Evolutionary conservation across 1,140 invertebrate genomes (phyloP).

Genomic region (Schlechtendalia chinensis): DNA sequence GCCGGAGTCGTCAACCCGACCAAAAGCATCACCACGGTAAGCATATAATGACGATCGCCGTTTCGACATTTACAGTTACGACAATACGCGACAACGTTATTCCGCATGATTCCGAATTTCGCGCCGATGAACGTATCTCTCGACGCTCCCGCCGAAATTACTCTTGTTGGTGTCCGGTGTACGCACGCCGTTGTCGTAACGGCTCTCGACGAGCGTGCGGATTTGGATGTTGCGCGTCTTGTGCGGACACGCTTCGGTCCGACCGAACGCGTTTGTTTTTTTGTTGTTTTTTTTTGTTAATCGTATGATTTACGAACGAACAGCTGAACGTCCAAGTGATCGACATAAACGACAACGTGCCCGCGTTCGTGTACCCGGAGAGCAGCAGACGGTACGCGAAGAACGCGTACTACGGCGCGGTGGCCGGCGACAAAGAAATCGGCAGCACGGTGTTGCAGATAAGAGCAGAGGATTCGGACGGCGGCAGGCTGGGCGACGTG

Average conservation of each 20-base stretch:
- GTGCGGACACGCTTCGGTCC: background rate
- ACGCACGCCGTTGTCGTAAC: no score
- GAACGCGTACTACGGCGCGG: slow-evolving; percentile 70
- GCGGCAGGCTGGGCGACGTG: slow-evolving; percentile 74
- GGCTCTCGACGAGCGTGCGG: no score
- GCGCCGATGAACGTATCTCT: no score
- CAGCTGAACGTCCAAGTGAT: slow-evolving; percentile 76
- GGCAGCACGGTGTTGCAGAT: slow-evolving; percentile 74
- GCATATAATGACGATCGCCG: background rate
- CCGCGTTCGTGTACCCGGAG: slow-evolving; percentile 73
- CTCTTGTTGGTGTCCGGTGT: no score
- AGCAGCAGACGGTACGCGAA: slow-evolving; percentile 56
- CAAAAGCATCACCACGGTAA: slow-evolving; percentile 66
- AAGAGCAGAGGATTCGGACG: slow-evolving; percentile 77
- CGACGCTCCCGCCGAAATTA: no score
- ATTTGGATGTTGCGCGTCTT: no score
- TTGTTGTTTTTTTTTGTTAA: no score
- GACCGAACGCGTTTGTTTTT: no score
- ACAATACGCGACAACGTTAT: background rate
- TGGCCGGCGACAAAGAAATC: slow-evolving; percentile 67
- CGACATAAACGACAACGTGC: slow-evolving; percentile 84
- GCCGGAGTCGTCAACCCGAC: slow-evolving; percentile 74
- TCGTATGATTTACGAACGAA: no score
- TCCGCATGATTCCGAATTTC: no score
- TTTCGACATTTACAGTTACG: background rate